Base-by-base conservation (phyloP, 2,113 vertebrate genomes). In the Notothenia coriiceps region DNA sequence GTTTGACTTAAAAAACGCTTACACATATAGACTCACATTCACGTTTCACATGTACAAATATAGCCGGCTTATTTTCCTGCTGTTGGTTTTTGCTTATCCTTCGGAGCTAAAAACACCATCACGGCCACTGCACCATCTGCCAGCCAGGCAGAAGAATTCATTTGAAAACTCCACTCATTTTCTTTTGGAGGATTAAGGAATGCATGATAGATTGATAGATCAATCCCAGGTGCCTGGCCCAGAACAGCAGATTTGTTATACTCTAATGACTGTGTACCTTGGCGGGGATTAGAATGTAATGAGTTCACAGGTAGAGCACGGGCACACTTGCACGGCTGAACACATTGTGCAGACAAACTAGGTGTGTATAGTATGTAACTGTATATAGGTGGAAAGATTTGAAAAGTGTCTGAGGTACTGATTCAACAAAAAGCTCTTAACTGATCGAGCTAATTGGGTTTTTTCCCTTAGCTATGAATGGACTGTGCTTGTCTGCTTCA, bases 151-250 rank as follows among this genome's bases (percentile, higher is more conserved):
- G 75, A 86, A 76, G 67, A 74, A 80, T 79, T 82, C 77, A 75
- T 91, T 89, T 84, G 25, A 82, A 84, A 84, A 70, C 51, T 79
- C 74, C 44, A 15, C 80, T 83, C 52, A 49, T 90, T 88, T 88
- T 82, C 59, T 85, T 70, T 87, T 62, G 8, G 35, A 80, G 86
- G 88, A 91, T 90, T 91, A 87, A 84, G 82, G 83, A 89, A 90
- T 88, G 91, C 90, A 90, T 92, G 90, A 87, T 80, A 85, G 85
- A 88, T 87, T 82, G 84, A 81, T 85, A 82, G 86, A 87, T 85
- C 62, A 69, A 65, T 83, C 89, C 83, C 85, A 88, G 74, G 82
- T 83, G 84, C 70, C 82, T 69, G 75, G 74, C 76, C 84, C 74
- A 43, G 76, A 87, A 76, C 77, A 82, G 80, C 83, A 77, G 75